Percentiles rank a stretch among this genome's conserved stretches.
phyloP scores from a whole-genome alignment of 2,113 vertebrate genomes.

The Aspidoscelis tigris region DNA sequence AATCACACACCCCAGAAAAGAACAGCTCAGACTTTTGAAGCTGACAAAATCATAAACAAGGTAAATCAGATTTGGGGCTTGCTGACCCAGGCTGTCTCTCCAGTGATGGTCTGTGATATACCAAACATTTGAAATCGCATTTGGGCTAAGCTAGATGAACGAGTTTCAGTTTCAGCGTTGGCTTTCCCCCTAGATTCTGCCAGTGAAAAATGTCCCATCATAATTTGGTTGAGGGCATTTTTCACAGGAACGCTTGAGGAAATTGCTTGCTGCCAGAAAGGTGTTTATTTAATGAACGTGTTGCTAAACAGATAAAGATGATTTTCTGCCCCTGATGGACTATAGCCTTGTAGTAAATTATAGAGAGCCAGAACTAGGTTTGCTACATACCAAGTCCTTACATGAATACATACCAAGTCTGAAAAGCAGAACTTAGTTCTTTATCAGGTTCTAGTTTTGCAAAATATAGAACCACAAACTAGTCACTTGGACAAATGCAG shows the following conservation, averaged over 20 bases:
- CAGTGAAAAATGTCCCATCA: slow-evolving; percentile 40
- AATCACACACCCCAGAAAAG: slow-evolving; percentile 5
- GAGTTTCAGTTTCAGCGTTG: slow-evolving; percentile 24
- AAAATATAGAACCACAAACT: not conserved
- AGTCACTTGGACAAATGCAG: not conserved
- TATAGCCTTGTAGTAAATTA: slow-evolving; percentile 40
- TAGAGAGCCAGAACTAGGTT: slow-evolving; percentile 14
- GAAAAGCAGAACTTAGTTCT: slow-evolving; percentile 1
- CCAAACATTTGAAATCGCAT: slow-evolving; percentile 33
- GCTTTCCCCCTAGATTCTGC: slow-evolving; percentile 31
- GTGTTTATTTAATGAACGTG: slow-evolving; percentile 45
- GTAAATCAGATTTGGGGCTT: slow-evolving; percentile 43
- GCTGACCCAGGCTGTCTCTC: slow-evolving; percentile 34
- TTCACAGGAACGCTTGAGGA: slow-evolving; percentile 40
- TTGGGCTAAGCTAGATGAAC: slow-evolving; percentile 37
- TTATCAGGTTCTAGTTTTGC: not conserved
- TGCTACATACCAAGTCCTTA: slow-evolving; percentile 26
- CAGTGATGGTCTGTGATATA: slow-evolving; percentile 23
- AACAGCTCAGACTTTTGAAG: slow-evolving; percentile 1
- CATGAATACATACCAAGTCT: not conserved
- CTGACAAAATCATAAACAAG: slow-evolving; percentile 40
- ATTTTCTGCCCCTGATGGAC: slow-evolving; percentile 44
- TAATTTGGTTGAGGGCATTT: slow-evolving; percentile 41
- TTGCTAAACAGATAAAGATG: slow-evolving; percentile 47
- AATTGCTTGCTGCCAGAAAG: slow-evolving; percentile 42